Evolutionary conservation across 2,888 invertebrate genomes (phyloP), one percentile per base, ranked within the genome.

Genomic region (Andrena trimmerana): DNA sequence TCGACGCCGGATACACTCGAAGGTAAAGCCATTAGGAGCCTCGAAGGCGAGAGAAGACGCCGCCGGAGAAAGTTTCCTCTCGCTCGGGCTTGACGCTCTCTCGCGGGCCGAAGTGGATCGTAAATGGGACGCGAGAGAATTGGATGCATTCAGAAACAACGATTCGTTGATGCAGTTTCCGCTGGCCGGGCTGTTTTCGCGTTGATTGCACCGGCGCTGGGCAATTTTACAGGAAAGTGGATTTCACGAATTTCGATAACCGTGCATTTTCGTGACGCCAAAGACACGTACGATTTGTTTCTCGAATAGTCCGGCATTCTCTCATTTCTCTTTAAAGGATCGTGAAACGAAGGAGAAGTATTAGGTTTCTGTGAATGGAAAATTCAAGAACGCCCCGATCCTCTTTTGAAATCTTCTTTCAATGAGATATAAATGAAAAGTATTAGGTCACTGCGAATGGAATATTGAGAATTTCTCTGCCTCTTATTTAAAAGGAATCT

Each of bases 1-100:
- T 84, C 50, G 57, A 29, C 62, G 73, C 52, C 52, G 73, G 73
- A 84, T 81, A 67, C 77, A 70, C 59, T 67, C 36, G 52, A 67
- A 73, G 77, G 70, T 74, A 67, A 85, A 74, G 77, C 80, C 81
- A 84, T 85, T 85, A 85, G 62, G 66, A 72, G 83, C 63, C 68
- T 77, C 63, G 59, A 36, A 66, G 83, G 73, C 63, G 78, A 52
- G 66, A 76, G 70, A 83, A 76, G 71, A 75, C 54, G 74, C 50
- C 57, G 27, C 36, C 24, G 36, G 77, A 75, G 75, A 71, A 83
- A 78, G 66, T 83, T 83, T 63, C 75, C 66, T 59, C 60, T 60
- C 52, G 52, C 60, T 68, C 52, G 27, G 57, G 69, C 10, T 57
- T 36, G 33, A 67, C 60, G 81, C 31, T 75, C 27, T 57, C 57